Percentiles rank a stretch among this genome's conserved stretches.
Conservation (phyloP, 2,888 invertebrate species). For the Matsumyia berberina region DNA sequence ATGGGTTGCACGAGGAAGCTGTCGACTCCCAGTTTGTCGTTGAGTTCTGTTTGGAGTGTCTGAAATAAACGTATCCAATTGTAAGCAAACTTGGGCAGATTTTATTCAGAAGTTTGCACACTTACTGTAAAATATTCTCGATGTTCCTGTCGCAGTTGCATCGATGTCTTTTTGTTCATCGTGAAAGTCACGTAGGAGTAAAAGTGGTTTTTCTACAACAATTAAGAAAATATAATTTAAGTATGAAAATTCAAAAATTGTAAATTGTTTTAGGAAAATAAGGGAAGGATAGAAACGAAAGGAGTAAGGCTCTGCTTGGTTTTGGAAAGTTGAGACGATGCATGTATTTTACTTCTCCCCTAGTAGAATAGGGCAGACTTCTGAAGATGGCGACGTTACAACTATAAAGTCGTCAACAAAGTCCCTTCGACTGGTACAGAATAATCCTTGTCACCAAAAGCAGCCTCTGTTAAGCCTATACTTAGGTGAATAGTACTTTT, state of each 20-base stretch:
- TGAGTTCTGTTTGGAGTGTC: conserved; percentile 81
- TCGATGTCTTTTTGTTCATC: conserved; percentile 83
- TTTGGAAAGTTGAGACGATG: too few relatives aligned
- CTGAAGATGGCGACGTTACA: too few relatives aligned
- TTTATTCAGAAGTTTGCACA: background rate
- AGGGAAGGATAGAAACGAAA: too few relatives aligned
- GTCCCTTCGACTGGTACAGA: too few relatives aligned
- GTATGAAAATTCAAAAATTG: too few relatives aligned
- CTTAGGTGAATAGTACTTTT: too few relatives aligned
- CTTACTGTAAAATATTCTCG: conserved; percentile 82
- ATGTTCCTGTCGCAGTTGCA: conserved; percentile 82
- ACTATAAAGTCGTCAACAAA: too few relatives aligned
- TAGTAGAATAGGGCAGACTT: too few relatives aligned
- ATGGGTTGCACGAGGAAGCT: conserved; percentile 84
- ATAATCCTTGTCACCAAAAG: too few relatives aligned
- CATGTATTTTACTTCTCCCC: too few relatives aligned
- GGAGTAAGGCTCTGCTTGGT: too few relatives aligned
- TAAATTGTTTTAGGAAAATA: background rate
- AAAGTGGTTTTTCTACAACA: conserved; percentile 81
- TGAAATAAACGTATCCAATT: conserved; percentile 24
- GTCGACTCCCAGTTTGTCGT: conserved; percentile 84
- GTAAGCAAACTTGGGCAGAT: background rate
- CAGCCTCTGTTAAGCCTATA: too few relatives aligned
- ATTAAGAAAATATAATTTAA: conserved; percentile 4
- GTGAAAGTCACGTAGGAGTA: conserved; percentile 84